phyloP scores from a whole-genome alignment of 2,797 vertebrate species.

The Crypturellus tataupa region DNA sequence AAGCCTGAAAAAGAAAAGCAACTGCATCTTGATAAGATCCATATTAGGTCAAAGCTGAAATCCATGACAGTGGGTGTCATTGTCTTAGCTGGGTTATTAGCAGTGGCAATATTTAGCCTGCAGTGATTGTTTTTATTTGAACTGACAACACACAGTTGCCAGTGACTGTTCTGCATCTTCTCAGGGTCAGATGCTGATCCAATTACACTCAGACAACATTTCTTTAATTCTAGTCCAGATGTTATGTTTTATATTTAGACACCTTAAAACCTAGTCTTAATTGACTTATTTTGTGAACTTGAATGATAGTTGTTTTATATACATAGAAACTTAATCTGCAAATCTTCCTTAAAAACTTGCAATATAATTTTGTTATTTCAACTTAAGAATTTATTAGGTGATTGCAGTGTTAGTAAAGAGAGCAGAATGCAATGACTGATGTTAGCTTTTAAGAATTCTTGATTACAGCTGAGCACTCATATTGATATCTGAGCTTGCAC shows the following conservation, averaged over 20 bases:
- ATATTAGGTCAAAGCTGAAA: background rate
- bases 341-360: background rate
- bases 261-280: background rate
- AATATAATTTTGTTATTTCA: background rate
- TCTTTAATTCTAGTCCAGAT: background rate
- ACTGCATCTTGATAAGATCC: background rate
- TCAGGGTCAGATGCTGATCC: conserved; percentile 8
- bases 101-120: background rate
- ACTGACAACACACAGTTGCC: background rate
- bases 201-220: background rate
- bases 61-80: background rate
- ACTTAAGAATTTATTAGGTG: rapidly evolving
- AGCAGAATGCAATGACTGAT: background rate
- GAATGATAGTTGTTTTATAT: background rate
- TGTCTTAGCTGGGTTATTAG: background rate
- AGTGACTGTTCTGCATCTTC: background rate
- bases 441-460: background rate
- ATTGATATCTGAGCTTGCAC: rapidly evolving
- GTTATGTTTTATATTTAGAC: background rate
- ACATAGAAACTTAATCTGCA: background rate
- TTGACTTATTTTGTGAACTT: background rate
- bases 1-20: background rate
- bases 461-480: rapidly evolving
- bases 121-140: background rate
- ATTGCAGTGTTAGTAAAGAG: rapidly evolving